Evolutionary conservation across 2,888 invertebrate genomes (phyloP).

Genomic region (Flexamia atlantica): DNA sequence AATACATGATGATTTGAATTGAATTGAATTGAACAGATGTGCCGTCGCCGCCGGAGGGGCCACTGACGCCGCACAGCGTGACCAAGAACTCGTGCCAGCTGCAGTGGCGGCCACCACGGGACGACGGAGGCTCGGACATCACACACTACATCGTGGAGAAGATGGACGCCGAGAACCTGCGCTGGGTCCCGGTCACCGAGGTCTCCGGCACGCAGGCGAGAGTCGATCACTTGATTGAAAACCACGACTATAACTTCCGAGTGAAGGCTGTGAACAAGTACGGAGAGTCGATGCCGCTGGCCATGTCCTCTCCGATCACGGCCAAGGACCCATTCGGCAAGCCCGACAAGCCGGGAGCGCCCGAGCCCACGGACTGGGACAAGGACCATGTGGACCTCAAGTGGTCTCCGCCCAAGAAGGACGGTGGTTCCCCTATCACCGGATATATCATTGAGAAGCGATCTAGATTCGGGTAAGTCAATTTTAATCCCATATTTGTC

Average conservation of each 20-base stretch:
- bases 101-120: slow-evolving; percentile 94
- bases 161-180: slow-evolving; percentile 95
- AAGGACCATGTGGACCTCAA: slow-evolving; percentile 97
- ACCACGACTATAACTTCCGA: slow-evolving; percentile 96
- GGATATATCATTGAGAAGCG: slow-evolving; percentile 93
- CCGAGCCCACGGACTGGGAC: slow-evolving; percentile 95
- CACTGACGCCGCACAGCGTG: slow-evolving; percentile 90
- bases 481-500: no score
- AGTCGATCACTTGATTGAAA: slow-evolving; percentile 94
- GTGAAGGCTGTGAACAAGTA: slow-evolving; percentile 96
- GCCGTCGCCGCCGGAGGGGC: slow-evolving; percentile 94
- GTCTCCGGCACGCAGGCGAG: slow-evolving; percentile 86
- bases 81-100: slow-evolving; percentile 92
- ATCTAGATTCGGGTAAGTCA: slow-evolving; percentile 84
- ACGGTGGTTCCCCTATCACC: slow-evolving; percentile 94
- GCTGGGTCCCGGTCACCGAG: slow-evolving; percentile 97
- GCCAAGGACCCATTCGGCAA: slow-evolving; percentile 96
- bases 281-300: slow-evolving; percentile 92
- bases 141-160: slow-evolving; percentile 96
- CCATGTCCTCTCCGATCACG: slow-evolving; percentile 89
- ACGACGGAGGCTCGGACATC: slow-evolving; percentile 95
- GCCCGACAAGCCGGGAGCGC: slow-evolving; percentile 95
- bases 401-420: slow-evolving; percentile 97
- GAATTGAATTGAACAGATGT: slow-evolving; percentile 78
- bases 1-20: no score